These are phyloP conservation scores for Hystrix brachyura DNA, from an alignment of 2,113 vertebrate genomes.

Conservation along the genomic window DNA sequence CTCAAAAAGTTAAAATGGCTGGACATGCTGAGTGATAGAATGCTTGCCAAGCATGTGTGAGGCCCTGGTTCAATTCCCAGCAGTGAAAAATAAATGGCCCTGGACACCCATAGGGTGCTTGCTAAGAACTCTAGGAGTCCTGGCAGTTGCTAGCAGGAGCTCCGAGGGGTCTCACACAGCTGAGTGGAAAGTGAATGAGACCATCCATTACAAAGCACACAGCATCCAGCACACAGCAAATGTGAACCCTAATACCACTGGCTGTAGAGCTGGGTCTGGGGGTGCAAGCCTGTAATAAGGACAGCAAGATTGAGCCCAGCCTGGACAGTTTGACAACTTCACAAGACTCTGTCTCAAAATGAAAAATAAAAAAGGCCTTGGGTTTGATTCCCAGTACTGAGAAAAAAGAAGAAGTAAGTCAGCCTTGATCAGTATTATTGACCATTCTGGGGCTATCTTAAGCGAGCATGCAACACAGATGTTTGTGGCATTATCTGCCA, in stretches of 20 bases:
- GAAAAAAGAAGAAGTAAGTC: neutral
- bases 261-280: neutral
- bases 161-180: neutral
- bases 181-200: neutral
- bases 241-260: accelerated
- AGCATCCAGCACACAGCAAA: accelerated
- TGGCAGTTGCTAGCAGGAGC: neutral
- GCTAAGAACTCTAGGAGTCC: neutral
- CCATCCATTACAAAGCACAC: neutral
- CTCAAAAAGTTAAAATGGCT: neutral
- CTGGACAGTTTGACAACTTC: neutral
- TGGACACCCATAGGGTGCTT: neutral
- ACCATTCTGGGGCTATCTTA: neutral
- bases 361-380: neutral
- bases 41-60: neutral
- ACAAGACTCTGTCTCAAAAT: neutral
- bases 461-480: accelerated
- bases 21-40: neutral
- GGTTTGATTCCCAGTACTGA: neutral
- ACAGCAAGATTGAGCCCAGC: neutral
- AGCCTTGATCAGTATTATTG: neutral
- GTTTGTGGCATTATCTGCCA: neutral
- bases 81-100: neutral
- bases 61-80: neutral
- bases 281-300: neutral